Base-by-base conservation (phyloP, 2,113 vertebrate species). In the Oreocharis arfaki region DNA sequence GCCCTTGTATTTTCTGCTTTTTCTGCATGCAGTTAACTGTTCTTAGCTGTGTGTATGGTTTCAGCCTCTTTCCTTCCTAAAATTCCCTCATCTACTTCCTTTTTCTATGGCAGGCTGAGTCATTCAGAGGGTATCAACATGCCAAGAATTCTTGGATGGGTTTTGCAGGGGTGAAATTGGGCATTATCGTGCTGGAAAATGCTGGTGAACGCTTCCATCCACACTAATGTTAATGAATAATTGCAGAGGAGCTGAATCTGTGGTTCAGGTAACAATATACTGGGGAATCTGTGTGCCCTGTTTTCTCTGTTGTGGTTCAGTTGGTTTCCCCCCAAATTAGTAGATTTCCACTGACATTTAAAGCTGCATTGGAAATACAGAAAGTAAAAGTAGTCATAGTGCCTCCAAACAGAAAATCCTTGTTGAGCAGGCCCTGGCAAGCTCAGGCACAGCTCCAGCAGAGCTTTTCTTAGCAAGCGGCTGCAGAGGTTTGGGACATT, bases 51-150 rank as follows among this genome's bases (percentile, higher is more conserved):
- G 6, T 49, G 13, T 59, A 39, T 57, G 33, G 23, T 53, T 90
- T 80, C 82, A 63, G 42, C 2, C 3, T 26, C 49, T 47, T 86
- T 88, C 82, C 76, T 92, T 90, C 68, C 55, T 67, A 89, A 86
- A 90, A 90, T 90, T 88, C 47, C 68, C 22, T 46, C 8, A 35
- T 50, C 50, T 61, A 6, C 35, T 92, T 85, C n/a, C 50, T 80
- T 92, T 84, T 80, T 46, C 79, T 55, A 16, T 24, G 28, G 68
- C 90, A 96, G 63, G 55, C 84, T 90, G 88, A 95, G 86, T 95
- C 68, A 93, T 84, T 67, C 0, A 0, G 13, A n/a, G 33, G 21
- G 30, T 77, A 81, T 30, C n/a, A 30, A 39, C 18, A 27, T 55
- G 68, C 76, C 68, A 89, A 18, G 44, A 90, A 89, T 84, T 85